A percentile compares a stretch with the other conserved stretches of the same genome.
phyloP scores from a whole-genome alignment of 2,113 vertebrate genomes.

The Donacobius atricapilla region DNA sequence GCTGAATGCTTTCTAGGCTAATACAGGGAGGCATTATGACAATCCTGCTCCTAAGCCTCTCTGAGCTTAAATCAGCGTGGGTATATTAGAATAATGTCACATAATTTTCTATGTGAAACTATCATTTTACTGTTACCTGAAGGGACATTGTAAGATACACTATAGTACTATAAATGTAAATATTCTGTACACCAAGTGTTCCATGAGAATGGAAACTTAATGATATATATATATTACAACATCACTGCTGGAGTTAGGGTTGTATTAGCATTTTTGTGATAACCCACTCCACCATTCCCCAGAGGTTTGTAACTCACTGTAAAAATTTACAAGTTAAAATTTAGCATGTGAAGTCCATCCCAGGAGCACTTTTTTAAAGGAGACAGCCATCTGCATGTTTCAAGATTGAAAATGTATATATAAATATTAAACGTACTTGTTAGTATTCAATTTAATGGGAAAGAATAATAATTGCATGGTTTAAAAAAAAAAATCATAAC shows the following conservation, averaged over 20 bases:
- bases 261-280: constrained; percentile 58
- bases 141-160: constrained; percentile 54
- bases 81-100: constrained; percentile 62
- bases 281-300: constrained; percentile 28
- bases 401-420: background rate
- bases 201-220: constrained; percentile 58
- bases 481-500: background rate
- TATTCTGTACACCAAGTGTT: constrained; percentile 55
- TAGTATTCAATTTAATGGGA: background rate
- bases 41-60: constrained; percentile 25
- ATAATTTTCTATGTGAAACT: constrained; percentile 64
- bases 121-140: constrained; percentile 59
- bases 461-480: background rate
- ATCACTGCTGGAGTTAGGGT: constrained; percentile 26
- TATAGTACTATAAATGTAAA: constrained; percentile 67
- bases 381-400: background rate
- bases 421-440: background rate
- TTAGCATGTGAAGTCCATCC: background rate
- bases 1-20: constrained; percentile 2
- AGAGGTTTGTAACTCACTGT: constrained; percentile 38
- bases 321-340: constrained; percentile 47
- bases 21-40: constrained; percentile 26
- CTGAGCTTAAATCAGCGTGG: constrained; percentile 50
- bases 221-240: constrained; percentile 62
- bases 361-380: background rate